These are phyloP conservation scores for Umimayanthus chanpuru DNA, from an alignment of 92 coral and sea anemone genomes.

Conservation along the genomic window DNA sequence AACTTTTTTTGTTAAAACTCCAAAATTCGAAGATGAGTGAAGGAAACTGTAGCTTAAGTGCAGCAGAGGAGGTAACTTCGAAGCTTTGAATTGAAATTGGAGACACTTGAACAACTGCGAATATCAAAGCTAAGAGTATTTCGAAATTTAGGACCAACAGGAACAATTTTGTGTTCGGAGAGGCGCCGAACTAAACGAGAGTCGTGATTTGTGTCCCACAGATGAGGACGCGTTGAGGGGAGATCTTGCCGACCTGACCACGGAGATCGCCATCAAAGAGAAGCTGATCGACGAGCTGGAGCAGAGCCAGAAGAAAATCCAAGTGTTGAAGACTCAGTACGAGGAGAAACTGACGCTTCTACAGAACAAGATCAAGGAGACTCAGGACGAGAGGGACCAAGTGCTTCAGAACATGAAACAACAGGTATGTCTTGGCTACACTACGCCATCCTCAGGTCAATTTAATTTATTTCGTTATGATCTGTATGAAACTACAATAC, in stretches of 20 bases:
- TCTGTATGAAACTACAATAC: no score
- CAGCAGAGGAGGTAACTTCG: no score
- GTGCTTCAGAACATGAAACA: slow-evolving; percentile 50
- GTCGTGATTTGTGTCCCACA: slow-evolving; percentile 10
- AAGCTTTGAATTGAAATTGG: no score
- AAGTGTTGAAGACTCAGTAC: slow-evolving; percentile 81
- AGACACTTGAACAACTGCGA: no score
- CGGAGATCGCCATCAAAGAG: slow-evolving; percentile 92
- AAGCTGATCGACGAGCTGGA: slow-evolving; percentile 93
- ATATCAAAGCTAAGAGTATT: no score
- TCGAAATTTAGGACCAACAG: no score
- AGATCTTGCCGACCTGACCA: slow-evolving; percentile 81
- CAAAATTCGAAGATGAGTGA: no score
- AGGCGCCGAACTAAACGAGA: background rate
- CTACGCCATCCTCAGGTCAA: no score
- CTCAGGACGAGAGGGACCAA: slow-evolving; percentile 91
- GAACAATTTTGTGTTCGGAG: background rate
- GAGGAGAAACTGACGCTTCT: slow-evolving; percentile 89
- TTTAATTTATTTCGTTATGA: no score
- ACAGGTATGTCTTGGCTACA: slow-evolving; percentile 9
- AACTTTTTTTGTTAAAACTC: no score
- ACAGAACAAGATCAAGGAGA: slow-evolving; percentile 86
- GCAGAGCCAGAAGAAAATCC: slow-evolving; percentile 80
- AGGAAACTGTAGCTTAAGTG: no score
- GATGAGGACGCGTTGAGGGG: slow-evolving; percentile 68